Evolutionary conservation across 2,797 vertebrate species (phyloP).

Genomic region (Microctenopoma lineatum): DNA sequence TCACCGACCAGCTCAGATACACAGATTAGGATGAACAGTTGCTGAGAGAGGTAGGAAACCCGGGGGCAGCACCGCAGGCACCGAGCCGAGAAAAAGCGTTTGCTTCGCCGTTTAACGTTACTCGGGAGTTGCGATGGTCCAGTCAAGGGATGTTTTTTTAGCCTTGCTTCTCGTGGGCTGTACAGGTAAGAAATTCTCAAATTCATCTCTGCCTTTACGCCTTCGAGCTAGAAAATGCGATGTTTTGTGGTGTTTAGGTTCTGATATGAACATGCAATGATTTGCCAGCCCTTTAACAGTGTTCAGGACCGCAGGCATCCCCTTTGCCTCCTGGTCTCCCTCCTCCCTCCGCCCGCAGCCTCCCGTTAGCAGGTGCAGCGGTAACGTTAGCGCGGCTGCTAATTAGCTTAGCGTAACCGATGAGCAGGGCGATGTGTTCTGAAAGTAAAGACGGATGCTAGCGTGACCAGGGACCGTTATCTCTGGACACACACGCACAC

Average conservation of each 20-base stretch:
- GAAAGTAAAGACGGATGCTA: constrained; percentile 39
- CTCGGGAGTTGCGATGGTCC: constrained; percentile 80
- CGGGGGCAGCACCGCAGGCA: constrained; percentile 40
- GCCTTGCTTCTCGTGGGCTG: constrained; percentile 77
- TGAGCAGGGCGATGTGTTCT: constrained; percentile 27
- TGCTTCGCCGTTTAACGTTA: constrained; percentile 60
- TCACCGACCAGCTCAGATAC: constrained; percentile 41
- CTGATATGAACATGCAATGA: neutral
- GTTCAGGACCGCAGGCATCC: constrained; percentile 53
- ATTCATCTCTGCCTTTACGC: neutral
- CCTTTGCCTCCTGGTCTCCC: constrained; percentile 33
- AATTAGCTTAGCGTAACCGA: constrained; percentile 61
- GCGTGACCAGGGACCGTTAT: constrained; percentile 18
- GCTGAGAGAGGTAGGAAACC: constrained; percentile 31
- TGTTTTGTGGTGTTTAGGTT: constrained; percentile 8
- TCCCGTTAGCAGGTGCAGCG: constrained; percentile 65
- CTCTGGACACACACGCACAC: neutral
- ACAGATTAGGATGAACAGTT: constrained; percentile 67
- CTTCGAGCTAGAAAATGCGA: neutral
- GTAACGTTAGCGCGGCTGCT: constrained; percentile 57
- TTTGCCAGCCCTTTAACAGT: constrained; percentile 5
- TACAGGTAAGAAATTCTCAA: constrained; percentile 70
- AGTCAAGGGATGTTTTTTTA: constrained; percentile 72
- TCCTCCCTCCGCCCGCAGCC: constrained; percentile 59
- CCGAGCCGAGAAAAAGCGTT: constrained; percentile 54